These are phyloP conservation scores for Chromis chromis DNA, from an alignment of 2,797 vertebrate genomes.

Conservation along the genomic window DNA sequence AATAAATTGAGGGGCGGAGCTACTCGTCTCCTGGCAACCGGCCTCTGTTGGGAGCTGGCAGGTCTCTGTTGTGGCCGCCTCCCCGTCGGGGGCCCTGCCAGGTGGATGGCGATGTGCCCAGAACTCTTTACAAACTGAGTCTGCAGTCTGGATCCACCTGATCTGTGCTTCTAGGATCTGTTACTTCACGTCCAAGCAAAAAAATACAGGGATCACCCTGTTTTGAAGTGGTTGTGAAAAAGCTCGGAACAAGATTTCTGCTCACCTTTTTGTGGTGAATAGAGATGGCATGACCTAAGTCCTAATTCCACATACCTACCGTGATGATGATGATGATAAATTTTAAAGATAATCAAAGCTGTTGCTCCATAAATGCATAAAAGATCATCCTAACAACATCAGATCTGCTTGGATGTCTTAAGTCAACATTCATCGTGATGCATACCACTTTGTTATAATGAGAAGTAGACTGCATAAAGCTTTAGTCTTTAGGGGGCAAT, in stretches of 20 bases:
- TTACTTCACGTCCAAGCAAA: constrained; percentile 45
- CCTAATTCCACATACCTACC: too few relatives aligned
- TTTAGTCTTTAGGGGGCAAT: too few relatives aligned
- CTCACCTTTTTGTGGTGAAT: too few relatives aligned
- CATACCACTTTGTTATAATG: too few relatives aligned
- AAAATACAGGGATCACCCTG: constrained; percentile 27
- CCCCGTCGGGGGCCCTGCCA: constrained; percentile 71
- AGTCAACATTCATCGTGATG: too few relatives aligned
- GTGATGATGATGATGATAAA: too few relatives aligned
- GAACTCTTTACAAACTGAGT: constrained; percentile 73
- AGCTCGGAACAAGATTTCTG: background rate
- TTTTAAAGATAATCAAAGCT: too few relatives aligned
- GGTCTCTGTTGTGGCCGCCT: constrained; percentile 75
- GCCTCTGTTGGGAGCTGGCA: constrained; percentile 73
- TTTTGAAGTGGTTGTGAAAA: constrained; percentile 22
- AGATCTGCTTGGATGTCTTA: too few relatives aligned
- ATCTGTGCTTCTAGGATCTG: constrained; percentile 53
- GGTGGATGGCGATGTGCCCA: constrained; percentile 79
- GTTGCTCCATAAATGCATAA: too few relatives aligned
- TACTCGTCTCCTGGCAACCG: constrained; percentile 78
- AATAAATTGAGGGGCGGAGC: constrained; percentile 75
- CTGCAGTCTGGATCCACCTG: constrained; percentile 69
- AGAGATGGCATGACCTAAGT: too few relatives aligned
- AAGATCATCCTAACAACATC: too few relatives aligned
- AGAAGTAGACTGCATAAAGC: too few relatives aligned